A percentile compares a stretch with the other conserved stretches of the same genome.
Evolutionary conservation across 2,888 invertebrate genomes (phyloP).

Genomic region (Lumbricus terrestris): DNA sequence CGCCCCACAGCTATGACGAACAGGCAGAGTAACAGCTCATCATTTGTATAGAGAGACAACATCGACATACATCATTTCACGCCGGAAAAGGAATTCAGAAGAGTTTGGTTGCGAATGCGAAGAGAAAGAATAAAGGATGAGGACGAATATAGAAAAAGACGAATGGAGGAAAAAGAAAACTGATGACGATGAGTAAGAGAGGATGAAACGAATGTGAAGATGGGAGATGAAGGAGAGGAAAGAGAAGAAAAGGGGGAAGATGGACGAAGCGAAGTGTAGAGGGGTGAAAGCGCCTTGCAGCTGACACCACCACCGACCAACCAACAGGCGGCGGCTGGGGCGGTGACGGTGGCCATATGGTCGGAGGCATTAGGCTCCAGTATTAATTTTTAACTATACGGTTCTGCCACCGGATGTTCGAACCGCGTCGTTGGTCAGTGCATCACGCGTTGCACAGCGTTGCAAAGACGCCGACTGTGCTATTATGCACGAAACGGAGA

Average conservation of each 20-base stretch:
- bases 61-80: neutral
- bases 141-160: no score
- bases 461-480: neutral
- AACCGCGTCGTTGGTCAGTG: neutral
- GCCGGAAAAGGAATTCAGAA: neutral
- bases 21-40: no score
- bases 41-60: no score
- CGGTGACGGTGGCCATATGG: neutral
- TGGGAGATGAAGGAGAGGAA: neutral
- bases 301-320: no score
- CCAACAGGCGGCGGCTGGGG: no score
- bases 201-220: neutral
- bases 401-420: neutral
- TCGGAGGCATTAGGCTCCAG: neutral
- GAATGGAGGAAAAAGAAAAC: no score
- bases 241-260: neutral
- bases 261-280: no score
- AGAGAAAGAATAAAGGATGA: neutral
- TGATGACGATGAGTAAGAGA: no score
- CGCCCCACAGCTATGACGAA: no score
- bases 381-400: conserved; percentile 3
- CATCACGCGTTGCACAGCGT: neutral
- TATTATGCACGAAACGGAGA: neutral
- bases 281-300: neutral
- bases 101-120: neutral